Evolutionary conservation across 2,113 vertebrate genomes (phyloP).

Genomic region (Saguinus imperator): DNA sequence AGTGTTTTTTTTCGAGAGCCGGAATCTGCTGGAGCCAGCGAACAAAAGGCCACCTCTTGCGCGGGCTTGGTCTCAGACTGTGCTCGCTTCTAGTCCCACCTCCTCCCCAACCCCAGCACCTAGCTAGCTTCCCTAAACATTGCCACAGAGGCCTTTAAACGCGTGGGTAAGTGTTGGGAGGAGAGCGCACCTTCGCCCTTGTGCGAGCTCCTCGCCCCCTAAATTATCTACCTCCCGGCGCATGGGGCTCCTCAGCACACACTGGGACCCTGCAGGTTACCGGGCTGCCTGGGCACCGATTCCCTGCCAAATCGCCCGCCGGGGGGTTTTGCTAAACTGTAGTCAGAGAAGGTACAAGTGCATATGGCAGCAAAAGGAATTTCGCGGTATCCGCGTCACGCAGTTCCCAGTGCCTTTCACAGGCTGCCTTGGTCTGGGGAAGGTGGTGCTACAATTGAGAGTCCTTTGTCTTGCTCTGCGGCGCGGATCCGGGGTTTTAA

Average conservation of each 20-base stretch:
- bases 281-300: background rate
- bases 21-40: background rate
- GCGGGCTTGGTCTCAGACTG: background rate
- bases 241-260: background rate
- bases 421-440: background rate
- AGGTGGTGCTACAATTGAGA: constrained; percentile 2
- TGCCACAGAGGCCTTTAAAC: constrained; percentile 2
- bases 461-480: constrained; percentile 61
- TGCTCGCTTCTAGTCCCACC: background rate
- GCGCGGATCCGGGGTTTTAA: background rate
- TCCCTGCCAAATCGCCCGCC: background rate
- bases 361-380: constrained; percentile 62
- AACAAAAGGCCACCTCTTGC: constrained; percentile 62
- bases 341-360: background rate
- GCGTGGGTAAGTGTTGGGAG: background rate
- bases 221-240: accelerated
- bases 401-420: background rate
- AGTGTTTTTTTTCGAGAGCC: background rate
- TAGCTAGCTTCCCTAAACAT: background rate
- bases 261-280: no score
- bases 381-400: constrained; percentile 42
- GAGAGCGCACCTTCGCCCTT: background rate
- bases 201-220: accelerated
- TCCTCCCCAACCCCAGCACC: background rate
- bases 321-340: background rate